These are phyloP conservation scores for Mallotus villosus DNA, from an alignment of 2,797 vertebrate species.

Conservation along the genomic window DNA sequence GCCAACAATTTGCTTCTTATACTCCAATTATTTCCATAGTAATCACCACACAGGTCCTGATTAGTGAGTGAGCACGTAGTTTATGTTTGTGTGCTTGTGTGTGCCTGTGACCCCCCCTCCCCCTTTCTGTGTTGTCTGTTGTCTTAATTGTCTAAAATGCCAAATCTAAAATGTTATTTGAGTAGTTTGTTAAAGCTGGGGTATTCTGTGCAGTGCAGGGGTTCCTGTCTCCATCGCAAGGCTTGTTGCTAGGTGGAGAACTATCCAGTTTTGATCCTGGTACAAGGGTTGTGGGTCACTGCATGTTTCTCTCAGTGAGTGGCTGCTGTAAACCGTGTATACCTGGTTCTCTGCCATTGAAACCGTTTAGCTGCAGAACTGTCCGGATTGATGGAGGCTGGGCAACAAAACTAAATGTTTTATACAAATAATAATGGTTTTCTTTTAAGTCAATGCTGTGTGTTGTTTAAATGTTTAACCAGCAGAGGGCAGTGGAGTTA, in stretches of 20 bases:
- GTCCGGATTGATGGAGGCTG: constrained; percentile 39
- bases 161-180: constrained; percentile 11
- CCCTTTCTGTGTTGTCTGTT: not conserved
- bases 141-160: constrained; percentile 32
- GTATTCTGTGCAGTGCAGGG: constrained; percentile 11
- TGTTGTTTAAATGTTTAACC: constrained; percentile 37
- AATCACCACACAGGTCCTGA: constrained; percentile 58
- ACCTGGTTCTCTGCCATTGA: too few relatives aligned
- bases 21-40: constrained; percentile 78
- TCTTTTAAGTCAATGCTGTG: not conserved
- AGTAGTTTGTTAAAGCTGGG: not conserved
- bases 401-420: constrained; percentile 25
- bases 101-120: constrained; percentile 4
- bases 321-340: too few relatives aligned
- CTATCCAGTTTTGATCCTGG: constrained; percentile 10
- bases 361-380: not conserved
- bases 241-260: constrained; percentile 18
- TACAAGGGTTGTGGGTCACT: not conserved
- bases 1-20: constrained; percentile 76
- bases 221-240: constrained; percentile 26
- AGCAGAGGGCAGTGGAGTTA: constrained; percentile 68
- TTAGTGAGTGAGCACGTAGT: constrained; percentile 53
- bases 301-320: constrained; percentile 5
- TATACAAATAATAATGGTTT: not conserved
- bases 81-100: not conserved